phyloP scores from a whole-genome alignment of 2,797 vertebrate genomes.

The Champsocephalus esox region DNA sequence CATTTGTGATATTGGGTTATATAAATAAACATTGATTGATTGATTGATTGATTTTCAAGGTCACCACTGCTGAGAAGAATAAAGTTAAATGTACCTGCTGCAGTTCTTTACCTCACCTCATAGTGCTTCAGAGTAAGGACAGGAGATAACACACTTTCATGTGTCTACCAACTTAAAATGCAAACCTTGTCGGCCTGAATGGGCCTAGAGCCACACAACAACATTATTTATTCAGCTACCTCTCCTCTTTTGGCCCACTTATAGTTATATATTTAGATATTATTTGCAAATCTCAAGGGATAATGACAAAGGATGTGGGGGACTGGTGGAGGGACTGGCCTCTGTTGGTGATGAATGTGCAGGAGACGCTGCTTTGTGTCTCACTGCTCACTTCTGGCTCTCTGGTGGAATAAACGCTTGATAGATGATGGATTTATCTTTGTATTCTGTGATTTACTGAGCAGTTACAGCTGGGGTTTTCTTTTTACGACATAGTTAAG shows the following conservation, averaged over 20 bases:
- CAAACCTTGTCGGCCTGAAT: slow-evolving; percentile 33
- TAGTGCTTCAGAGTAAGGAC: slow-evolving; percentile 11
- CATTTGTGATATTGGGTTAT: too few species aligned
- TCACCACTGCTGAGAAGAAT: slow-evolving; percentile 11
- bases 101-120: slow-evolving; percentile 1
- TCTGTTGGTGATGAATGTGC: slow-evolving; percentile 45
- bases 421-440: slow-evolving; percentile 64
- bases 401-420: slow-evolving; percentile 47
- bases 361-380: slow-evolving; percentile 38
- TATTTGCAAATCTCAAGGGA: slow-evolving; percentile 58
- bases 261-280: slow-evolving; percentile 47
- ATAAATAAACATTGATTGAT: neutral
- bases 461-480: slow-evolving; percentile 50
- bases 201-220: slow-evolving; percentile 28
- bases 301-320: slow-evolving; percentile 20
- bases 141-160: slow-evolving; percentile 43
- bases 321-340: slow-evolving; percentile 1
- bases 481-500: slow-evolving; percentile 67
- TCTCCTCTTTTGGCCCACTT: slow-evolving; percentile 38
- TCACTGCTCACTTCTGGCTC: slow-evolving; percentile 19
- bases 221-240: slow-evolving; percentile 32
- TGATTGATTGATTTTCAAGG: slow-evolving; percentile 10
- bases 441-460: slow-evolving; percentile 57
- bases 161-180: slow-evolving; percentile 42
- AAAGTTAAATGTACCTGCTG: slow-evolving; percentile 4